Evolutionary conservation across 2,797 vertebrate genomes (phyloP), one percentile per base, ranked within the genome.

Genomic region (Adrianichthys oophorus): DNA sequence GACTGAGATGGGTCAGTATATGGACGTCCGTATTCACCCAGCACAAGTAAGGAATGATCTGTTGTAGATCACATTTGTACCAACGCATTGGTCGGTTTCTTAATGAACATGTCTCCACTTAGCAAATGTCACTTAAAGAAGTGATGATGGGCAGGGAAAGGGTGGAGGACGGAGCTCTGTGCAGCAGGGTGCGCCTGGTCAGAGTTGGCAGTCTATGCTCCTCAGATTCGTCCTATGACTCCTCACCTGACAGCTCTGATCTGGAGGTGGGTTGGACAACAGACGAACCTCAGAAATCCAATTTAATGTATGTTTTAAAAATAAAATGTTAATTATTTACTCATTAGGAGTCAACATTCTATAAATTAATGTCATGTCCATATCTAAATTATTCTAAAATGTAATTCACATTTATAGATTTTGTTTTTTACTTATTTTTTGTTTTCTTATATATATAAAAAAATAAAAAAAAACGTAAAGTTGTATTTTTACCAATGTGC

Each of bases 1-100:
- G 65, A 65, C 81, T 17, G 90, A 92, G 49, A 78, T 93, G 62
- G 91, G 91, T 8, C 76, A 49, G 15, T 94, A 93, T 51, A 85
- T 95, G 85, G 93, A 93, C 54, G 80, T 95, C 62, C 91, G 76
- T 59, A 53, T 86, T 44, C 90, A 92, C 10, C 87, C 91, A 1
- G 67, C 83, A 48, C 89, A 92, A 89, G 94, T 93, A 67, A 75
- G 80, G 2, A 54, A 52, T 4, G 42, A 48, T 52, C 43, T 41
- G 13, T 16, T 16, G n/a, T 23, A 45, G 16, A 26, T 16, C 37
- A 23, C 7, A 43, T n/a, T 24, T 37, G 32, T 37, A 37, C 32
- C 2, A 37, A 12, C 32, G 3, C 32, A 12, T 12, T 37, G 32
- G 10, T 37, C 32, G 32, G 32, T 15, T 44, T 64, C n/a, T 70